Base-by-base conservation (phyloP, 2,113 vertebrate species). In the Alethe castanea region DNA sequence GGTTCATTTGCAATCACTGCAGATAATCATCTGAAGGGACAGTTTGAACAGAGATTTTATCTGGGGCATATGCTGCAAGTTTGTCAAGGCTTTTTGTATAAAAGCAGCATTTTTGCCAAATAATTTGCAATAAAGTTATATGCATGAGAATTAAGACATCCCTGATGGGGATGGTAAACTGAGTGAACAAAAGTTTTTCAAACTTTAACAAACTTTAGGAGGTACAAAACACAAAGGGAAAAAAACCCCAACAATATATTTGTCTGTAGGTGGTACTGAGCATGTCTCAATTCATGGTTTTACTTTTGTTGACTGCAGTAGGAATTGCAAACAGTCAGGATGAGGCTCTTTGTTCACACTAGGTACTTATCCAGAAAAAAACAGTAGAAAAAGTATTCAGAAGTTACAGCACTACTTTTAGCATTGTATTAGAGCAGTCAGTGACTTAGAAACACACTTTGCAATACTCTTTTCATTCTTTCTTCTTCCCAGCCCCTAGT, bases 1-100 rank as follows among this genome's bases (percentile, higher is more conserved):
- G 78, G 94, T 84, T 97, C 82, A 60, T 62, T 95, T 29, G 73
- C 66, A 93, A 92, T 93, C 94, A 71, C 78, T 48, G 89, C 78
- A 81, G 87, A 96, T 93, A 94, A 87, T 86, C 54, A 89, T 88
- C 92, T 90, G 90, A 80, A 81, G 70, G 66, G 50, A 85, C 67
- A 92, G 45, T 82, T 71, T 65, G 57, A 72, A 83, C 70, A 20
- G 65, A 64, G 67, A 88, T 95, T 72, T 86, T 92, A 73, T 88
- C 95, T 86, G 29, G 50, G 71, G 60, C 42, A 71, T 73, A 81
- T 26, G 56, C 71, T 86, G 9, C 66, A 38, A 54, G 65, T 84
- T 86, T 76, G 62, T 61, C 25, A 74, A 47, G 40, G 73, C 53
- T 72, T 66, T 81, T 86, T 67, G 62, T 71, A 66, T 56, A 42